These are phyloP conservation scores for Diarsia mendica DNA, from an alignment of 2,888 invertebrate species.

Conservation along the genomic window DNA sequence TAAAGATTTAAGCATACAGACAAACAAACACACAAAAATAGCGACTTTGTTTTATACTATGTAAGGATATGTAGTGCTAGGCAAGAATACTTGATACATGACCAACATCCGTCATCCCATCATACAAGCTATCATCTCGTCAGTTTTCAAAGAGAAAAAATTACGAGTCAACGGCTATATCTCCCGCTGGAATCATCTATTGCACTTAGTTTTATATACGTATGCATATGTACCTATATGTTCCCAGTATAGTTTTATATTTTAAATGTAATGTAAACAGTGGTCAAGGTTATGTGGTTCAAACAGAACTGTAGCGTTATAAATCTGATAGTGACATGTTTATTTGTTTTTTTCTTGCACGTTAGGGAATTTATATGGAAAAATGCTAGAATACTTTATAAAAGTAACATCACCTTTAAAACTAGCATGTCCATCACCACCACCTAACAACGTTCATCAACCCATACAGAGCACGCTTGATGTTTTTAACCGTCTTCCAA, in stretches of 20 bases:
- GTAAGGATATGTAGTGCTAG: no score
- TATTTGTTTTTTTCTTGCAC: slow-evolving; percentile 39
- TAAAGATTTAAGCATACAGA: no score
- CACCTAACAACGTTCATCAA: background rate
- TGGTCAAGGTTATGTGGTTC: slow-evolving; percentile 49
- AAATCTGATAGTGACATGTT: slow-evolving; percentile 50
- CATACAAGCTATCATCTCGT: background rate
- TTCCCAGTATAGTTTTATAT: slow-evolving; percentile 50
- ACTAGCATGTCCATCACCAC: background rate
- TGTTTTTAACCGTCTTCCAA: background rate
- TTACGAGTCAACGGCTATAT: slow-evolving; percentile 1
- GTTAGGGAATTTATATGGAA: slow-evolving; percentile 10
- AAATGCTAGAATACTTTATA: background rate
- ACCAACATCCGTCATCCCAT: background rate
- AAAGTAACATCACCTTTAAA: background rate
- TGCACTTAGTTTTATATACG: slow-evolving; percentile 25
- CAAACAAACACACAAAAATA: no score
- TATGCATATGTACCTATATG: background rate
- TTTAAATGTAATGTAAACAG: slow-evolving; percentile 58
- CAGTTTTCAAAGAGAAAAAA: slow-evolving; percentile 8
- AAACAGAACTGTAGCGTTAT: slow-evolving; percentile 26
- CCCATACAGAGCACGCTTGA: background rate
- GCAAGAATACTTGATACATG: background rate
- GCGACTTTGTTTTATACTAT: no score
- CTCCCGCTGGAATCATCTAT: background rate